Base-by-base conservation (phyloP, 1,140 invertebrate genomes). In the Bacillus rossius region DNA sequence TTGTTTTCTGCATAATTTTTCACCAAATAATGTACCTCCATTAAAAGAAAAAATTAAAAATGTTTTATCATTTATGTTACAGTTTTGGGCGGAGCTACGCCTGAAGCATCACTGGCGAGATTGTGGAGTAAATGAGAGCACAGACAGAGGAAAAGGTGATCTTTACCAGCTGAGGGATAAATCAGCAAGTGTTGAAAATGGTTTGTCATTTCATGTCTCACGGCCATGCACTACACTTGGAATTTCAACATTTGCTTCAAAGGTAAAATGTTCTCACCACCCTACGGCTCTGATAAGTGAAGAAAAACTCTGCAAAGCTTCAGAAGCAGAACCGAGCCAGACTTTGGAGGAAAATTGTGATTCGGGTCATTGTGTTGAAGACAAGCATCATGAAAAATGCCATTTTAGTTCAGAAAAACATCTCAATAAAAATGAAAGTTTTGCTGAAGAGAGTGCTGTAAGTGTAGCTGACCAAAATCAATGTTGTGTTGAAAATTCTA, bases 181-280 rank as follows among this genome's bases (percentile, higher is more conserved):
- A 68, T 82, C 83, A 8, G 82, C 82, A 22, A 87, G 86, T 16
- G 88, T 83, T 65, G 86, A 85, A 38, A 83, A 84, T 53, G 86
- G 85, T 7, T 69, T 88, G 25, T 84, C 88, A 67, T 34, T 34
- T 34, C 4, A 34, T 34, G 4, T 34, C 60, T 38, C 71, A 4
- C 73, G 86, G 23, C 84, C 86, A 1, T 82, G 83, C 52, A 87
- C 86, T 1, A 34, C 29, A 34, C 29, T 34, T 7, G 29, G 29
- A 34, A 34, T 34, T 34, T 4, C 4, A 34, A 34, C 29, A 7
- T 4, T 34, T 4, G 29, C 10, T 34, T 34, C 29, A 34, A 34
- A 34, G 29, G 60, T 63, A 10, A 59, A 73, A 57, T 57, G 70
- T 60, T 48, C 70, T 57, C 50, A 59, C 10, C 65, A 63, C 4